Base-by-base conservation (phyloP, 2,797 vertebrate genomes). In the Premnoplex brunnescens region DNA sequence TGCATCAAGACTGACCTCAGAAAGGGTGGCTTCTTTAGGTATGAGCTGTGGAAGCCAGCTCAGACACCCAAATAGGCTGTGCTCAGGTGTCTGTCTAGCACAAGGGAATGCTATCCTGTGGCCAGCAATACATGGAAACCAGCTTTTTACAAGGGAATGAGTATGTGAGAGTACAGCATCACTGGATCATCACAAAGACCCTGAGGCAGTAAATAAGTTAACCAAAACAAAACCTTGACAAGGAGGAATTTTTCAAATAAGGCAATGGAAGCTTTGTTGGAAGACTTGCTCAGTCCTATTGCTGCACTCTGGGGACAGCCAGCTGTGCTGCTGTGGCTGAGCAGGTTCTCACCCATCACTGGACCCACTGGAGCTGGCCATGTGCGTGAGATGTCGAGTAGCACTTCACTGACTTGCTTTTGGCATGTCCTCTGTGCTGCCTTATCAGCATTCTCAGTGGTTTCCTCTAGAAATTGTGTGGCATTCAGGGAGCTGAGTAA, bases 381-480 rank as follows among this genome's bases (percentile, higher is more conserved):
- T 46, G 52, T 85, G 85, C 5, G 9, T 93, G 90, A 93, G 91
- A 95, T 59, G 23, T 59, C 66, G 74, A 87, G 62, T 28, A 81
- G 71, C 79, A 66, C 74, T 94, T 94, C 49, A 37, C 87, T 4
- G 7, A 4, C 63, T 81, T 52, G 30, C 49, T 91, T 88, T 63
- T 96, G 95, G 89, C 95, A 66, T 69, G 64, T 88, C 4, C 4
- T 66, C 87, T 69, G 10, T 67, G 79, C 77, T 88, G 88, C 89
- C 89, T 92, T 96, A 95, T 93, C 94, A 91, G 83, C 62, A 10
- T 92, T 91, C 94, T 95, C 95, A 91, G 91, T 46, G 82, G 66
- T 96, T 97, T 97, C 95, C 92, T 96, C 67, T 39, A 64, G 89
- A 89, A 77, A 91, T 54, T 80, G 54, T 89, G 64, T 51, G 46